Evolutionary conservation across 2,888 invertebrate genomes (phyloP).

Genomic region (Ectobius pallidus): DNA sequence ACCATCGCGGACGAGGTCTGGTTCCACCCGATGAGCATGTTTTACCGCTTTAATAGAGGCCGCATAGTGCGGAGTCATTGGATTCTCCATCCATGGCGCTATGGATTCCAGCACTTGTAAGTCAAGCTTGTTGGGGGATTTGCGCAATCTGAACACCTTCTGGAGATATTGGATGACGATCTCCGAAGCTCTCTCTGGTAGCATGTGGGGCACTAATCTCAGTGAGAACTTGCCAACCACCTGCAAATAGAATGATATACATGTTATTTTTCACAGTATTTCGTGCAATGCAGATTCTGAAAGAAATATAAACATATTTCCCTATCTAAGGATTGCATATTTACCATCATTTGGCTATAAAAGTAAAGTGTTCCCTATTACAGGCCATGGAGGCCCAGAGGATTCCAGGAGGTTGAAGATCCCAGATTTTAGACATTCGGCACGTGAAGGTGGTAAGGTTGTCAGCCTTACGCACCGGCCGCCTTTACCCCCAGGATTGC

Average conservation of each 20-base stretch:
- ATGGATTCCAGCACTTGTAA: conserved; percentile 56
- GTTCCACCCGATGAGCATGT: conserved; percentile 58
- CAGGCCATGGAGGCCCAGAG: no score
- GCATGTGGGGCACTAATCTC: conserved; percentile 62
- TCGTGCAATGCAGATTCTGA: no score
- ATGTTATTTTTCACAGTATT: no score
- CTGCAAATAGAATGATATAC: conserved; percentile 47
- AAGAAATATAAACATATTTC: no score
- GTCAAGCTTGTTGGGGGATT: neutral
- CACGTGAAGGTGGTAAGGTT: no score
- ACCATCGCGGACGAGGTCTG: conserved; percentile 64
- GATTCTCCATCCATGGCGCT: conserved; percentile 62
- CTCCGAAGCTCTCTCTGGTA: conserved; percentile 57
- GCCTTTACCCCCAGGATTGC: no score
- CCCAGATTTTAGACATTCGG: no score
- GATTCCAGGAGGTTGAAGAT: no score
- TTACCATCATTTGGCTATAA: no score
- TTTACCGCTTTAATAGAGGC: conserved; percentile 56
- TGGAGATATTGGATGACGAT: conserved; percentile 57
- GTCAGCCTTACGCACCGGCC: no score
- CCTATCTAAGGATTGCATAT: no score
- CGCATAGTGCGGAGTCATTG: conserved; percentile 60
- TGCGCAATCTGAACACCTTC: conserved; percentile 43
- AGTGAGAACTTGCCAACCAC: conserved; percentile 66
- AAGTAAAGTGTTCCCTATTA: no score